phyloP scores from a whole-genome alignment of 2,797 vertebrate genomes.

The Ptychadena robeensis region DNA sequence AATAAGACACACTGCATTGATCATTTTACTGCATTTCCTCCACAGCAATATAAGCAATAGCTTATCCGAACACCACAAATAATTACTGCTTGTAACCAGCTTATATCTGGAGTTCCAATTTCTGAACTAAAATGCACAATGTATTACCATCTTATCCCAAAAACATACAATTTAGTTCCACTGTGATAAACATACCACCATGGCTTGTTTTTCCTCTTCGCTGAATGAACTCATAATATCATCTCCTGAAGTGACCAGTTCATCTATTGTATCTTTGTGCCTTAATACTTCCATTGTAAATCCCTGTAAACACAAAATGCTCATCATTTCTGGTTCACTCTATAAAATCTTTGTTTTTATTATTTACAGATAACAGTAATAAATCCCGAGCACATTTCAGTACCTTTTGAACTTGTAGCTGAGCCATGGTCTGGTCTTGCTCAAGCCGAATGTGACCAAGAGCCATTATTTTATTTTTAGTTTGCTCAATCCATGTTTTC shows the following conservation, averaged over 20 bases:
- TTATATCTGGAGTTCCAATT: too few species aligned
- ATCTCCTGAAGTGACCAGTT: constrained; percentile 87
- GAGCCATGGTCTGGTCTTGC: constrained; percentile 89
- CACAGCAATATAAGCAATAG: too few species aligned
- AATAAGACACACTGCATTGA: too few species aligned
- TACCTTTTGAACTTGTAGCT: constrained; percentile 98
- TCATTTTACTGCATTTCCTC: too few species aligned
- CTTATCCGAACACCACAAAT: too few species aligned
- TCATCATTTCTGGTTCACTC: constrained; percentile 3
- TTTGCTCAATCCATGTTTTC: constrained; percentile 88
- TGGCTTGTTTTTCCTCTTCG: constrained; percentile 83
- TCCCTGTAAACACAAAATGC: constrained; percentile 75
- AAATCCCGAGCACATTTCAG: constrained; percentile 67
- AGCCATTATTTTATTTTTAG: constrained; percentile 87
- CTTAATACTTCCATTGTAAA: constrained; percentile 97
- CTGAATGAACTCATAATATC: constrained; percentile 85
- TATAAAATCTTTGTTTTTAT: constrained; percentile 8
- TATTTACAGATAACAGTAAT: not conserved
- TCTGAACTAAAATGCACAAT: too few species aligned
- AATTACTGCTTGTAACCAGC: too few species aligned
- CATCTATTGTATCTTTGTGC: constrained; percentile 94
- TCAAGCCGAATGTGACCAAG: constrained; percentile 91
- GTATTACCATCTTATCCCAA: not conserved
- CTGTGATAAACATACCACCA: constrained; percentile 78
- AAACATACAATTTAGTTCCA: not conserved